Evolutionary conservation across 2,797 vertebrate genomes (phyloP).

Genomic region (Enoplosus armatus): DNA sequence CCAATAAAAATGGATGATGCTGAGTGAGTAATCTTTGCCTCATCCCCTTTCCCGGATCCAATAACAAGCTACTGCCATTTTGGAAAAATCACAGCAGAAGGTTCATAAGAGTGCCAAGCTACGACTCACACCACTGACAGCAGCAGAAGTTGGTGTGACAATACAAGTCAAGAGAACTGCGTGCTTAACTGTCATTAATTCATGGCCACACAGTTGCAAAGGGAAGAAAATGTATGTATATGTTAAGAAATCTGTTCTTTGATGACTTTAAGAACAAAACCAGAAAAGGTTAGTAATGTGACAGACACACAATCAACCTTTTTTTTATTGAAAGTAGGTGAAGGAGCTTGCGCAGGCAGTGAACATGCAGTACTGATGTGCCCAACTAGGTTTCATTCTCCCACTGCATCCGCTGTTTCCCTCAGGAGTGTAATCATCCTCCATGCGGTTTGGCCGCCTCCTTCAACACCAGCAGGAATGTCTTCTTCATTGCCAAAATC

Average conservation of each 20-base stretch:
- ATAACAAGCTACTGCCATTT: constrained; percentile 49
- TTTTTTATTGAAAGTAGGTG: constrained; percentile 32
- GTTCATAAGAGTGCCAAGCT: constrained; percentile 32
- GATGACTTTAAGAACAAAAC: not conserved
- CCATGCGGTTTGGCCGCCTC: constrained; percentile 67
- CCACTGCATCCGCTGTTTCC: constrained; percentile 61
- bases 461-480: constrained; percentile 68
- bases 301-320: constrained; percentile 1
- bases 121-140: constrained; percentile 43
- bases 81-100: constrained; percentile 33
- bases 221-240: not conserved
- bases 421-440: constrained; percentile 73
- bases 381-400: constrained; percentile 56
- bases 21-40: constrained; percentile 78
- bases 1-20: constrained; percentile 78
- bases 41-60: constrained; percentile 74
- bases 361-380: constrained; percentile 57
- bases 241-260: constrained; percentile 29
- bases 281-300: not conserved
- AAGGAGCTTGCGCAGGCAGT: constrained; percentile 28
- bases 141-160: constrained; percentile 14
- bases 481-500: constrained; percentile 58
- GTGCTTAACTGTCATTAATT: constrained; percentile 11
- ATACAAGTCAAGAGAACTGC: constrained; percentile 17
- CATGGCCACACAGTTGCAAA: not conserved